Percentiles rank a stretch among this genome's conserved stretches.
phyloP scores from a whole-genome alignment of 2,113 vertebrate genomes.

The Campylomormyrus numenius region DNA sequence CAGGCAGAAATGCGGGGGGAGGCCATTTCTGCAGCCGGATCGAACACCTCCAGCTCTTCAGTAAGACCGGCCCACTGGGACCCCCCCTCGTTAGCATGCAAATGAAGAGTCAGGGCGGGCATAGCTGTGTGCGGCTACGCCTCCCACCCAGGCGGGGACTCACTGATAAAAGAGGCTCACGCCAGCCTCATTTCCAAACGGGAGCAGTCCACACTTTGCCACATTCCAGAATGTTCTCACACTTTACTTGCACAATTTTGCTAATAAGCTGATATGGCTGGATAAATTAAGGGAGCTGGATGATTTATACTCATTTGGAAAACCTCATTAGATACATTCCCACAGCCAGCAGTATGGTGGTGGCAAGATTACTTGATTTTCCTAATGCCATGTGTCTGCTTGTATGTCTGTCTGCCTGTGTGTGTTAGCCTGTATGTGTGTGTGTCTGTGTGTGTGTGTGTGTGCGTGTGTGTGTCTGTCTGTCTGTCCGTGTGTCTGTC shows the following conservation, averaged over 20 bases:
- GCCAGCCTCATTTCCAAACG: neutral
- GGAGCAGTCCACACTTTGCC: neutral
- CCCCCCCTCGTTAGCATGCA: neutral
- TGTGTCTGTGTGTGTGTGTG: neutral
- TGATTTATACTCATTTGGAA: slow-evolving; percentile 16
- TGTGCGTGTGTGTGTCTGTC: neutral
- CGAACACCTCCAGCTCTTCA: neutral
- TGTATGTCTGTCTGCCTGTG: neutral
- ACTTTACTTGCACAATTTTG: neutral
- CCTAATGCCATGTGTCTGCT: neutral
- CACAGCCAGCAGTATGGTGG: neutral
- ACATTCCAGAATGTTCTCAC: neutral
- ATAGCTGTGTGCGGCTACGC: neutral
- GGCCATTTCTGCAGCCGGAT: neutral
- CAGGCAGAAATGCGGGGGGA: neutral
- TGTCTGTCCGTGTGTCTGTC: neutral
- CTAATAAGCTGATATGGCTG: slow-evolving; percentile 6
- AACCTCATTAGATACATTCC: slow-evolving; percentile 11
- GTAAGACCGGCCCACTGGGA: neutral
- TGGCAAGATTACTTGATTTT: neutral
- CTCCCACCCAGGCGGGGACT: neutral
- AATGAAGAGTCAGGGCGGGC: neutral
- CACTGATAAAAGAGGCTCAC: neutral
- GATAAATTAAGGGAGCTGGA: neutral
- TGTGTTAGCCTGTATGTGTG: neutral